phyloP scores from a whole-genome alignment of 2,113 vertebrate species.

The Pogona vitticeps region DNA sequence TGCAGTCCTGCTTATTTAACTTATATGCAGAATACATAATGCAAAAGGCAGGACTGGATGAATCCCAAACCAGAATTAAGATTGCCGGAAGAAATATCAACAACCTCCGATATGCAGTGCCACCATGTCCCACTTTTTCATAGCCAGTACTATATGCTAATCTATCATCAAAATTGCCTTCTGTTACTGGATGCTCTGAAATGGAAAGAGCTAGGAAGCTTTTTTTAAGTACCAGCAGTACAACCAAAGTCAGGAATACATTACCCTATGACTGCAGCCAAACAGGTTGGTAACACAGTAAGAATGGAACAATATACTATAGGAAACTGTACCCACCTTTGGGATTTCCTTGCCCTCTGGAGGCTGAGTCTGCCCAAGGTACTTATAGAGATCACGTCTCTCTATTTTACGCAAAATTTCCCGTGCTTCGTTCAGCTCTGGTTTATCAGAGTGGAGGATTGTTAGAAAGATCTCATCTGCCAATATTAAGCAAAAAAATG shows the following conservation, averaged over 20 bases:
- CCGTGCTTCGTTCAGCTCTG: conserved; percentile 78
- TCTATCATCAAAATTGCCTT: too few relatives aligned
- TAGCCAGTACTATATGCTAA: too few relatives aligned
- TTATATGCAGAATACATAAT: too few relatives aligned
- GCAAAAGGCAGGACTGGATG: too few relatives aligned
- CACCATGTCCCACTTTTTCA: too few relatives aligned
- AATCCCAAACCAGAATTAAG: too few relatives aligned
- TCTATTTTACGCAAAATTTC: conserved; percentile 85
- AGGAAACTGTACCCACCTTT: conserved; percentile 60
- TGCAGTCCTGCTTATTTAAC: too few relatives aligned
- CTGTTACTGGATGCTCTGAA: background rate
- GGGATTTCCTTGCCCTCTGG: conserved; percentile 11
- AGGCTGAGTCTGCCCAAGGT: conserved; percentile 83
- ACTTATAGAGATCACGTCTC: conserved; percentile 87
- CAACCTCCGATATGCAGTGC: too few relatives aligned
- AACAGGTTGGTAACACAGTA: background rate
- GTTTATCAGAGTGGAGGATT: conserved; percentile 85
- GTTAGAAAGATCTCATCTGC: conserved; percentile 90
- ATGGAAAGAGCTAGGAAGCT: background rate
- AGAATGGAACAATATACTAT: background rate
- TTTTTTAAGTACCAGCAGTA: background rate
- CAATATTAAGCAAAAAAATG: conserved; percentile 42
- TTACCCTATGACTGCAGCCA: background rate
- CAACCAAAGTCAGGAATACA: accelerated
- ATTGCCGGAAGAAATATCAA: too few relatives aligned